Conservation (phyloP, 30 jellyfish, hydroid and myxozoan genomes). For the Turritopsis rubra region DNA sequence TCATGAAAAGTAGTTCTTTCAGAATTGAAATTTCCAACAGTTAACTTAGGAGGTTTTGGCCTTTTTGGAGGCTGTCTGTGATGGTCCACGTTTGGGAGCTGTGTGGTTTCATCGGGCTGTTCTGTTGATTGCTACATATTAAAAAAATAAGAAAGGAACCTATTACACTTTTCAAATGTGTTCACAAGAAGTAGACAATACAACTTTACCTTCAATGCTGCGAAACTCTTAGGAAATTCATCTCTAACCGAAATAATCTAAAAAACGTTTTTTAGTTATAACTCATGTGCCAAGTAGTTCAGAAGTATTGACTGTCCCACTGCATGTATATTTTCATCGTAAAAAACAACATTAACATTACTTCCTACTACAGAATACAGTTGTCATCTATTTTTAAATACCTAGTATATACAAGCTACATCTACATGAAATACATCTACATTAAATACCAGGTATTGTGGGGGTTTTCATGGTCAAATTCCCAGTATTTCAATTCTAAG, state of each 20-base stretch:
- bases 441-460: too few species aligned
- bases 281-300: too few species aligned
- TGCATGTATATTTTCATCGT: neutral
- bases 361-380: too few species aligned
- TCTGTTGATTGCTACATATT: neutral
- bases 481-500: too few species aligned
- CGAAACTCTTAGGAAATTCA: neutral
- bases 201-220: neutral
- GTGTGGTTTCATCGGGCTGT: neutral
- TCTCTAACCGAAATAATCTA: neutral
- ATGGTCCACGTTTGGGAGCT: too few species aligned
- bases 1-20: neutral
- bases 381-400: too few species aligned
- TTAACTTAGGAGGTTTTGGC: neutral
- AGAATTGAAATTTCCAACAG: neutral
- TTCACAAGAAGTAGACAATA: neutral
- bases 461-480: too few species aligned
- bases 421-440: too few species aligned
- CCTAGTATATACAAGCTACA: too few species aligned
- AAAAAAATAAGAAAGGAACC: neutral
- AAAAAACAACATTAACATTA: too few species aligned
- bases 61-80: neutral
- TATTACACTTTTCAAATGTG: neutral
- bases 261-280: neutral
- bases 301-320: neutral